Base-by-base conservation (phyloP, 2,113 vertebrate genomes). In the Chaenogobius annularis region DNA sequence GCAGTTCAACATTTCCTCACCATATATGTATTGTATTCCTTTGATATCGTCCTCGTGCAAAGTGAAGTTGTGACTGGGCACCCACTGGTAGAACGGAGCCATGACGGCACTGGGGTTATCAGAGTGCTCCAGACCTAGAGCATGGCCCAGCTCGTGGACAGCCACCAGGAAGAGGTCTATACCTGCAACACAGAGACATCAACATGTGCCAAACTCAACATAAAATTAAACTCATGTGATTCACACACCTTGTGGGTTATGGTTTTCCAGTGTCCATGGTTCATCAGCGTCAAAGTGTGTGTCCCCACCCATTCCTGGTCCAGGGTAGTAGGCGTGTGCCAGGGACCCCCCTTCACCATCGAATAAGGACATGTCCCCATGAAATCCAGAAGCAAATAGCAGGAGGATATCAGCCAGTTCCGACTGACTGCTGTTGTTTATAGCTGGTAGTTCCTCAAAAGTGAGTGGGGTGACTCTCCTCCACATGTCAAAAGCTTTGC, bases 81-180 rank as follows among this genome's bases (percentile, higher is more conserved):
- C 96, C 95, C 96, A 99, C 85, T 96, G 96, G 91, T 99, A 99
- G 91, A 98, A 95, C 0, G 98, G 97, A 0, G 97, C 96, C 98
- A 99, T 99, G 70, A 96, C 93, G 65, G 98, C 97, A 0, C 73
- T 85, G 69, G 96, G 95, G 78, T 99, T 95, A 67, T 94, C 96
- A 0, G 98, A 99, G 82, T 99, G 98, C 84, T 99, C 96, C 83
- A 99, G 87, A 40, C 98, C 98, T 66, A 99, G 87, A 0, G 97
- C 96, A 0, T 99, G 98, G 43, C 98, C 98, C 31, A 99, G 89
- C 81, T 99, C 98, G 0, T 99, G 97, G 50, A 91, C 90, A 0
- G 88, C 91, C 7, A 99, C 97, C 87, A 99, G 87, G 87, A 99
- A 99, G 66, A 99, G 94, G 82, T 96, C 96, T 22, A 98, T 94